Percentiles rank a stretch among this genome's conserved stretches.
These are phyloP conservation scores for Candoia aspera DNA, from an alignment of 2,113 vertebrate species.

Conservation along the genomic window DNA sequence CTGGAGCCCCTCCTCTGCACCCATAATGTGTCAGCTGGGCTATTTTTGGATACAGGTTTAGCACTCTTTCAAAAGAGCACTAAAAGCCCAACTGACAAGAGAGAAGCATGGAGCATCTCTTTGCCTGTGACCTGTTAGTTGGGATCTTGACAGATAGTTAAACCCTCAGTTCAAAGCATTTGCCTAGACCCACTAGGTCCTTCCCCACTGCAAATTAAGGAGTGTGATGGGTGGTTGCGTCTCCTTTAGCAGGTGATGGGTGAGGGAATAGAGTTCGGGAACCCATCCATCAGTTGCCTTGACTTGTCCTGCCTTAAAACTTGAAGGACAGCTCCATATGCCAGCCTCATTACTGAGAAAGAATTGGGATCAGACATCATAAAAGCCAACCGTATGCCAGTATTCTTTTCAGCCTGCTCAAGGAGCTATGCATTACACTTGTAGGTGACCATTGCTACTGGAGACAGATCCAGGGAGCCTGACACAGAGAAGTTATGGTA, in stretches of 20 bases:
- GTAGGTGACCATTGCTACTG: not conserved
- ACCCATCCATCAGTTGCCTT: no score
- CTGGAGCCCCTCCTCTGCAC: not conserved
- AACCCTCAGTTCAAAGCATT: not conserved
- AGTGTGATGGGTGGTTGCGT: not conserved
- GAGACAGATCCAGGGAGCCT: not conserved
- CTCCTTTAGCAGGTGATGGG: not conserved
- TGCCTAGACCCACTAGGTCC: not conserved
- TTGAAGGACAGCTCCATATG: not conserved
- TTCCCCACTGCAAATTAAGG: not conserved
- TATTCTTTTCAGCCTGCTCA: not conserved
- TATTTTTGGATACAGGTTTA: not conserved
- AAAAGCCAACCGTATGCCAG: not conserved
- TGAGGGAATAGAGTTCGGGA: not conserved
- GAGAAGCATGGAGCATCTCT: not conserved
- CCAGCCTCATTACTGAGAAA: not conserved
- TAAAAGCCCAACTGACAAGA: not conserved
- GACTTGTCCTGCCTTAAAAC: not conserved
- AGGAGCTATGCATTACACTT: not conserved
- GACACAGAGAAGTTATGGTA: no score
- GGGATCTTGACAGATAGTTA: not conserved
- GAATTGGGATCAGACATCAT: not conserved
- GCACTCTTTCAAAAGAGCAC: not conserved
- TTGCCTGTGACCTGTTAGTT: not conserved
- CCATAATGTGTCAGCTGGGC: not conserved